Evolutionary conservation across 2,888 invertebrate species (phyloP), one percentile per base, ranked within the genome.

Genomic region (Lycocerus yunnanus): DNA sequence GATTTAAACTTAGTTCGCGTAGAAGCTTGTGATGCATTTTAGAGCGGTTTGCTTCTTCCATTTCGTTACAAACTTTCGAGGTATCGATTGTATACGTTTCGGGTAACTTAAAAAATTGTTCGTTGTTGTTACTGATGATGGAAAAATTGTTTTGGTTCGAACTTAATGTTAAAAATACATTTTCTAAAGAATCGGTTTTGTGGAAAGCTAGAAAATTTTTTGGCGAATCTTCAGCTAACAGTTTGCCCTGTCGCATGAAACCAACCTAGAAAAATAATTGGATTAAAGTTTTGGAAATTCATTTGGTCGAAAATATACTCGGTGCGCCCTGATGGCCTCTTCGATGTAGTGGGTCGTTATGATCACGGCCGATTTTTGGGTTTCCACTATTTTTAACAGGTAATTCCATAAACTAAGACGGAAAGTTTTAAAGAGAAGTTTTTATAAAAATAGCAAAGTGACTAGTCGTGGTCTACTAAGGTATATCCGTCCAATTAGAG

Each of bases 291-390:
- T 58, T 15, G 1, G 13, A n/a, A 27, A 27, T 16, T 20, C 11
- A 15, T 15, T 66, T 14, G 6, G 16, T 2, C 5, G 18, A 15
- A n/a, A 24, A 73, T 88, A 88, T 88, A 95, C 95, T 87, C 90
- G 91, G 84, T 94, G 90, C 2, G 95, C 95, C 84, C 94, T 92
- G 83, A 92, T 92, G 3, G 97, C 94, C 88, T 97, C 97, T 85
- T 97, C 97, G 75, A 97, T 97, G 84, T 97, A 97, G 88, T 97
- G 97, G 14, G 97, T 97, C 0, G 97, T 97, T 73, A 97, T 96
- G 73, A 97, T 93, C 69, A 97, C 93, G 4, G 97, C 94, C 74
- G 93, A 91, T 43, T 93, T 92, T 59, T 91, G 90, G 80, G 90
- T 89, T 77, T 90, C 88, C 0, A 95, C 92, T 69, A 95, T 88